Conservation (phyloP, 1,140 invertebrate species). For the Macrostomum lignano region DNA sequence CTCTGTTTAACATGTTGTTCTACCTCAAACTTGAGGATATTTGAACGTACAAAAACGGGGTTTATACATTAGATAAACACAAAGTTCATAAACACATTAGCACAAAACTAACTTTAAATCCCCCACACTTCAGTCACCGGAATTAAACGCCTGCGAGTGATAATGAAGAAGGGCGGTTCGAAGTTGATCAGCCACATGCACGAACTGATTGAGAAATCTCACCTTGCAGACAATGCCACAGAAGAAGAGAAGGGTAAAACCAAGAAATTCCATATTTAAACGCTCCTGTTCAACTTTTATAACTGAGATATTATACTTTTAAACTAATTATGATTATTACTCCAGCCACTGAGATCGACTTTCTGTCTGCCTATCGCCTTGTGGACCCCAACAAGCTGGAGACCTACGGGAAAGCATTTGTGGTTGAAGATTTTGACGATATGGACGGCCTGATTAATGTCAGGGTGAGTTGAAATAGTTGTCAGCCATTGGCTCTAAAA, state of each 20-base stretch:
- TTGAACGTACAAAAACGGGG: no score
- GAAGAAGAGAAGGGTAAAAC: constrained; percentile 14
- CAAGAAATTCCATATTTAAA: constrained; percentile 2
- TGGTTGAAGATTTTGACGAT: constrained; percentile 20
- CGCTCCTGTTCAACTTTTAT: no score
- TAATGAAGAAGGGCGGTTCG: constrained; percentile 18
- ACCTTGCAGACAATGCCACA: constrained; percentile 11
- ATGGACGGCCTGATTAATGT: constrained; percentile 15
- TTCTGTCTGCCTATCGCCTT: constrained; percentile 18
- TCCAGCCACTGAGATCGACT: constrained; percentile 18
- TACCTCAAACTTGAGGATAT: no score
- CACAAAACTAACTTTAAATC: no score
- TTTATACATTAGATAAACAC: no score
- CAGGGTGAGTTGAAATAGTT: no score
- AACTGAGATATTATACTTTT: no score
- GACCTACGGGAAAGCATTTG: constrained; percentile 19
- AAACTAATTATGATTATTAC: constrained; percentile 5
- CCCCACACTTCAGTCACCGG: no score
- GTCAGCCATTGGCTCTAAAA: no score
- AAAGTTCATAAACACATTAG: no score
- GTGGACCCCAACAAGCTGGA: constrained; percentile 19
- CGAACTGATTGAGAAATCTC: constrained; percentile 14
- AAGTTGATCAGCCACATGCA: constrained; percentile 18
- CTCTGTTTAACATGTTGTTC: no score
- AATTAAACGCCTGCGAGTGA: no score